These are phyloP conservation scores for Steinernema scapterisci DNA, from an alignment of 2,888 invertebrate genomes.

Conservation along the genomic window DNA sequence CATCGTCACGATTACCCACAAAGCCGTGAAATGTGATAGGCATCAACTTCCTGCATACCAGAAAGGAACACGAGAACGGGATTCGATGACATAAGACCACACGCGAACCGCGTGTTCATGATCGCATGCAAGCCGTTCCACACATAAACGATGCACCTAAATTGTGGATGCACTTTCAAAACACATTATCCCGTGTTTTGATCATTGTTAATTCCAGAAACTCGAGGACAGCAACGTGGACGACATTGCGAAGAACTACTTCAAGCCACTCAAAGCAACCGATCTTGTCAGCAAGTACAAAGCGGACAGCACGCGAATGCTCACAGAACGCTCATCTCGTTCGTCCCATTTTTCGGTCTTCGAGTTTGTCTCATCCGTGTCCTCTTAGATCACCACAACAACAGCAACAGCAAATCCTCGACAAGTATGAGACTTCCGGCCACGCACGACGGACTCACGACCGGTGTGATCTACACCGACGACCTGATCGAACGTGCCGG, in stretches of 20 bases:
- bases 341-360: not conserved
- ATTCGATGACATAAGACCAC: too few species aligned
- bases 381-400: not conserved
- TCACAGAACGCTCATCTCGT: not conserved
- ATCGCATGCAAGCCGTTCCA: too few species aligned
- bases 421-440: slow-evolving; percentile 39
- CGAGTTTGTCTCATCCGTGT: not conserved
- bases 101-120: too few species aligned
- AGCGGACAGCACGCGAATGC: slow-evolving; percentile 68
- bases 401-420: too few species aligned
- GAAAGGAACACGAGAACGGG: too few species aligned
- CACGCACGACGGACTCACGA: slow-evolving; percentile 59
- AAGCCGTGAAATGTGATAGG: too few species aligned
- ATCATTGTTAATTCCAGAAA: slow-evolving; percentile 2
- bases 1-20: too few species aligned
- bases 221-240: slow-evolving; percentile 73
- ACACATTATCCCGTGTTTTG: not conserved
- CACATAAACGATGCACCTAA: not conserved
- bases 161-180: not conserved
- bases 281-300: slow-evolving; percentile 74
- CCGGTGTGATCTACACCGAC: slow-evolving; percentile 66
- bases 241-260: slow-evolving; percentile 77
- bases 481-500: slow-evolving; percentile 48
- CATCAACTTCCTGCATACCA: too few species aligned
- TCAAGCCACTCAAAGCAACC: slow-evolving; percentile 76